Evolutionary conservation across 2,113 vertebrate species (phyloP), one percentile per base, ranked within the genome.

Genomic region (Neotragus moschatus): DNA sequence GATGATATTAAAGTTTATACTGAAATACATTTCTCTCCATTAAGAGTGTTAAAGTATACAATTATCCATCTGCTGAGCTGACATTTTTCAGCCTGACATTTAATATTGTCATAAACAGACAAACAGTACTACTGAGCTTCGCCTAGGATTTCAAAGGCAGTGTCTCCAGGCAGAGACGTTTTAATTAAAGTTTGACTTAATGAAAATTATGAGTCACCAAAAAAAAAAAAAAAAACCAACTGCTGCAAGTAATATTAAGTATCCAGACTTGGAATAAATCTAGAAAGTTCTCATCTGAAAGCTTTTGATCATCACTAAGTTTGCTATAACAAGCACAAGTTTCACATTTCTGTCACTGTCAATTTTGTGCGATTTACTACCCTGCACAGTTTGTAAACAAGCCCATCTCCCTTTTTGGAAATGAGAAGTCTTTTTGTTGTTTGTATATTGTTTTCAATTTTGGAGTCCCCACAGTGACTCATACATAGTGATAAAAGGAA

Each of bases 121-220:
- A 91, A 96, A 97, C 43, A 94, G 82, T 79, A 43, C 88, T 94
- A 95, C 84, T 49, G 88, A 95, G 92, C 45, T 26, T 91, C 36
- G 30, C 63, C 63, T 53, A 53, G 28, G 55, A 86, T 96, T 97
- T 89, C 97, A 97, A 94, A 96, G 77, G 36, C 84, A 96, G 61
- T 36, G n/a, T 96, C 82, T 97, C 70, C 47, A 97, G 96, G 95
- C 88, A 96, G 95, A 98, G 84, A 95, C 43, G 58, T 95, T 97
- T 98, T 93, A 97, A 97, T 97, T 96, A 97, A 98, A 95, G 61
- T 96, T 97, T 98, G 88, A 97, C 93, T 96, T 97, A 94, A 94
- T 94, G 94, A 97, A 98, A 98, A 97, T 93, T 97, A 97, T 91
- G 77, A 96, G 73, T 80, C 51, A 84, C n/a, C 77, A 23, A 84